These are phyloP conservation scores for Leptopterna dolabrata DNA, from an alignment of 2,888 invertebrate species.

Conservation along the genomic window DNA sequence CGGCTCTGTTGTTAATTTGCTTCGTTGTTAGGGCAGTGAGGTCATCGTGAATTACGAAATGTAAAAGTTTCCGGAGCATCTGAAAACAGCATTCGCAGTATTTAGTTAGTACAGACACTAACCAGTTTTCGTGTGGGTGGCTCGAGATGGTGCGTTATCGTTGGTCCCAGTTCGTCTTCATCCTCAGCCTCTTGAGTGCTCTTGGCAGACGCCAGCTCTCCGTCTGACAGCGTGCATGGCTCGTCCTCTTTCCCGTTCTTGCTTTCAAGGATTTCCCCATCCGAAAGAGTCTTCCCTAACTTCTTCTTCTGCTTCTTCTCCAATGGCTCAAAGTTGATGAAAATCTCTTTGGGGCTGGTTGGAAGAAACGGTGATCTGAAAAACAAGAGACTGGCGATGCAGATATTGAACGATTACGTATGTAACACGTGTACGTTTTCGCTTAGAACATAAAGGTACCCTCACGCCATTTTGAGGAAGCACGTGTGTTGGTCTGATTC, in stretches of 20 bases:
- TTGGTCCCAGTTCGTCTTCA: constrained; percentile 36
- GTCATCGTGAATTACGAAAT: too few relatives aligned
- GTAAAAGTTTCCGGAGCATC: too few relatives aligned
- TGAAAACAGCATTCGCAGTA: too few relatives aligned
- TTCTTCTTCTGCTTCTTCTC: constrained; percentile 63
- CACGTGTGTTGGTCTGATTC: too few relatives aligned
- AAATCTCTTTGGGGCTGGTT: constrained; percentile 75
- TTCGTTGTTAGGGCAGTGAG: too few relatives aligned
- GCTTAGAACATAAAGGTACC: too few relatives aligned
- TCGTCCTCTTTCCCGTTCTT: constrained; percentile 67
- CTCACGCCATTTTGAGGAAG: too few relatives aligned
- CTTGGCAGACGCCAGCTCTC: constrained; percentile 65
- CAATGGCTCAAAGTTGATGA: constrained; percentile 87
- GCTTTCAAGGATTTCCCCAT: constrained; percentile 81
- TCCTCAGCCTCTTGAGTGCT: constrained; percentile 58
- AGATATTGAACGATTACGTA: not conserved
- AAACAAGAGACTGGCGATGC: not conserved
- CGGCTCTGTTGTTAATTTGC: too few relatives aligned
- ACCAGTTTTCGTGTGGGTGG: constrained; percentile 39
- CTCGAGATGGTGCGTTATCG: constrained; percentile 15
- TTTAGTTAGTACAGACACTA: not conserved
- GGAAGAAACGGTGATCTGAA: constrained; percentile 62
- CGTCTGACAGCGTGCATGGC: constrained; percentile 66
- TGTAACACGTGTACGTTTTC: too few relatives aligned
- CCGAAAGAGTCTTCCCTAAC: constrained; percentile 82